Conservation (phyloP, 2,888 invertebrate genomes). For the Aspidiotus destructor region DNA sequence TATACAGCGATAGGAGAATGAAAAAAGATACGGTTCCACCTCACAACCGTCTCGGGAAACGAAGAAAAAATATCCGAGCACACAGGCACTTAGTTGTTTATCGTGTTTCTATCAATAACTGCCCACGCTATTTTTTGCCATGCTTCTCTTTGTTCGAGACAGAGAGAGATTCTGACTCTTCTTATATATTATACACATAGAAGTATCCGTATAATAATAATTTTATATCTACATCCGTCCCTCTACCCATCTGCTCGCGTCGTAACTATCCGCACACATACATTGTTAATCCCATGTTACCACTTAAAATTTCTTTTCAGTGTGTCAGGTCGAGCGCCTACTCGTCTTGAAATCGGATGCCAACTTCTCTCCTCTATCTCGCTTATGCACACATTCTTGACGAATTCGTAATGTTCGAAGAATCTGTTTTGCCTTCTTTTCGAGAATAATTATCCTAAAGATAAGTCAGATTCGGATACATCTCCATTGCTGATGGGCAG, state of each 20-base stretch:
- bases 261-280: not conserved
- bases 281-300: not conserved
- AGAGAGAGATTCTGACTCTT: too few relatives aligned
- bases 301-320: not conserved
- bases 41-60: too few relatives aligned
- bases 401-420: not conserved
- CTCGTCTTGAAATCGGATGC: conserved; percentile 13
- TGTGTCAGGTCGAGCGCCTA: conserved; percentile 9
- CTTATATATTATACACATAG: too few relatives aligned
- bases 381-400: not conserved
- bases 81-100: conserved; percentile 3
- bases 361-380: not conserved
- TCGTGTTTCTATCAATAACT: conserved; percentile 9
- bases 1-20: too few relatives aligned
- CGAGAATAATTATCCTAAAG: too few relatives aligned
- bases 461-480: too few relatives aligned
- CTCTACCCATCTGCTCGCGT: not conserved
- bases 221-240: too few relatives aligned
- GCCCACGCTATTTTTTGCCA: conserved; percentile 4
- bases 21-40: too few relatives aligned
- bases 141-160: not conserved
- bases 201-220: too few relatives aligned
- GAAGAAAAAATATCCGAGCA: too few relatives aligned
- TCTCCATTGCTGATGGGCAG: too few relatives aligned
- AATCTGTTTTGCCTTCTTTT: not conserved